Evolutionary conservation across 2,797 vertebrate genomes (phyloP), one percentile per base, ranked within the genome.

Genomic region (Tapirus indicus): DNA sequence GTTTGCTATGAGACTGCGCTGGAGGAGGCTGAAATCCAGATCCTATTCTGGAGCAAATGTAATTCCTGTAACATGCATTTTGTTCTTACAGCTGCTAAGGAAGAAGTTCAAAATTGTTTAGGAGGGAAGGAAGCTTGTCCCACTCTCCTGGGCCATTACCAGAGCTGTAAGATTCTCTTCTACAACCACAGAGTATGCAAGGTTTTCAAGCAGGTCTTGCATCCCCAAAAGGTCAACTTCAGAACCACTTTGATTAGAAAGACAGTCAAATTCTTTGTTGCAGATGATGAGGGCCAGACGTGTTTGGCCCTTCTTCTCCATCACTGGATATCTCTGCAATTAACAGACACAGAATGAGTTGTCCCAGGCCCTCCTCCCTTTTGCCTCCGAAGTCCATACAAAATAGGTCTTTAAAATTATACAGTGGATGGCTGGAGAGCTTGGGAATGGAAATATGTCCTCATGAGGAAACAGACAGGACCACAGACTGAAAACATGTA

Each of bases 271-370:
- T 2, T 93, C 35, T 3, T 98, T 98, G 88, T 99, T 99, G 84
- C 98, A 99, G 97, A 99, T 99, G 0, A 99, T 97, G 90, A 99
- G 98, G 32, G 99, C 99, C 85, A 99, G 83, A 0, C 99, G 98
- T 5, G 92, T 99, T 85, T 88, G 94, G 0, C 1, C 62, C 25
- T 94, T 47, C 0, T 83, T 52, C 0, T 98, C 93, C 21, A 88
- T 88, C 27, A 98, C 96, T 21, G 92, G n/a, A 89, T 99, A 99
- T 86, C 98, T 97, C 99, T 99, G 97, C 16, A 80, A 68, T 44
- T 25, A 85, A 80, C 4, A 84, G 35, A 44, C 5, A 86, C 10
- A 87, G 23, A 68, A 13, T 54, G 29, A 89, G 21, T 82, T 69
- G 23, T 16, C 11, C 5, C n/a, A 52, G 44, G 6, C 13, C 13